Conservation (phyloP, 2,113 vertebrate species). For the Ammospiza caudacuta region DNA sequence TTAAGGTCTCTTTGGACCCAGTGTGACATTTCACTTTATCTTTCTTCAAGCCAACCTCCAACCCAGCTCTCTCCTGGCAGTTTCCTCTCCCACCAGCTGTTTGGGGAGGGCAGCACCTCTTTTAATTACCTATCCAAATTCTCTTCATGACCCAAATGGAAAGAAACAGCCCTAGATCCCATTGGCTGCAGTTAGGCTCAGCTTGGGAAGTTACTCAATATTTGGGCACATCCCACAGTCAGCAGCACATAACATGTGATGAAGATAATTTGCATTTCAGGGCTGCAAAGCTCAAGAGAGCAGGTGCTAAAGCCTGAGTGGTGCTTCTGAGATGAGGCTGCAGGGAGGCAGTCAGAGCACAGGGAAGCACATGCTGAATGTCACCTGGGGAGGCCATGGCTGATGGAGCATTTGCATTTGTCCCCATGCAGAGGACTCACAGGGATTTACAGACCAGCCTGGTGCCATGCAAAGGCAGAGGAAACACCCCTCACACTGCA, state of each 20-base stretch:
- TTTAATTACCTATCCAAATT: background rate
- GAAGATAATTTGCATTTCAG: background rate
- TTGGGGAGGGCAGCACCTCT: background rate
- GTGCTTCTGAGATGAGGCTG: background rate
- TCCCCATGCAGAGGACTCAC: background rate
- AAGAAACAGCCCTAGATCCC: background rate
- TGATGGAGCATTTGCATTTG: rapidly evolving
- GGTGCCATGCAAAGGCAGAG: rapidly evolving
- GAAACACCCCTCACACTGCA: background rate
- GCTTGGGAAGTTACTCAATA: background rate
- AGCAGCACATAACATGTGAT: background rate
- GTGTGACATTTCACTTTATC: background rate
- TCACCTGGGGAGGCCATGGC: background rate
- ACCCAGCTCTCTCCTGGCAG: background rate
- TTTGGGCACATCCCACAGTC: background rate
- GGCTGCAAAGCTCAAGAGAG: background rate
- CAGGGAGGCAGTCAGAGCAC: rapidly evolving
- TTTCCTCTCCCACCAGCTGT: background rate
- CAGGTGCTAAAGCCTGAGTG: background rate
- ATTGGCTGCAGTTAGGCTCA: rapidly evolving
- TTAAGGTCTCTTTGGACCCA: background rate
- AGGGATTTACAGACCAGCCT: background rate
- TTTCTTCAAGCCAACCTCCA: background rate
- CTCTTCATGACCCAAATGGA: background rate
- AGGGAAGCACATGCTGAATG: rapidly evolving